Evolutionary conservation across 2,888 invertebrate genomes (phyloP).

Genomic region (Dysmachus trigonus): DNA sequence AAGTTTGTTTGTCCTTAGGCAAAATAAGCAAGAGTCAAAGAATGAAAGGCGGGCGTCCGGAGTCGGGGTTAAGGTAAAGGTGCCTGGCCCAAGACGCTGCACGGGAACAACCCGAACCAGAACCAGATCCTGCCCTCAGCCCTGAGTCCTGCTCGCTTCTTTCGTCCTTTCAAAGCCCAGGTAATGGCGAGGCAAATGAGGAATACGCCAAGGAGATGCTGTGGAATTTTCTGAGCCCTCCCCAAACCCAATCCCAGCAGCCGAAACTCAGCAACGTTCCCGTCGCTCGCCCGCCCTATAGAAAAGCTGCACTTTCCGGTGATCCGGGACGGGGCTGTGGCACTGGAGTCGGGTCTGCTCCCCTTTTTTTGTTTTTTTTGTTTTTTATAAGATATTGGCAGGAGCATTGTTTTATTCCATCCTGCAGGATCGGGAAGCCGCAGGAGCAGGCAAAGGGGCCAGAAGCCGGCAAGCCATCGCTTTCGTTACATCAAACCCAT

Average conservation of each 20-base stretch:
- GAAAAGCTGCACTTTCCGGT: background rate
- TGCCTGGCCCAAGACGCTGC: background rate
- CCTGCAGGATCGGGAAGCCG: background rate
- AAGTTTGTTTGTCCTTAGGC: slow-evolving; percentile 39
- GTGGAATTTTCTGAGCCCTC: background rate
- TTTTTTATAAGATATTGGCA: slow-evolving; percentile 8
- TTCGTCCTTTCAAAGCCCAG: slow-evolving; percentile 20
- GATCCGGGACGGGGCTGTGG: too few species aligned
- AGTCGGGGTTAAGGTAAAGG: slow-evolving; percentile 15
- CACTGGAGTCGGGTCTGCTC: background rate
- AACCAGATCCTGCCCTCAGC: background rate
- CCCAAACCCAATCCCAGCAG: too few species aligned
- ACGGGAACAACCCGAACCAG: background rate
- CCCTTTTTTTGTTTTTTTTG: background rate
- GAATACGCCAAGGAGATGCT: background rate
- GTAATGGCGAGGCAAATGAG: slow-evolving; percentile 18
- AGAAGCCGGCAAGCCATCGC: background rate
- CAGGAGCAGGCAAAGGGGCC: background rate
- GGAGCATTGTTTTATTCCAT: slow-evolving; percentile 1
- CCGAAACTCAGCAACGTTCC: background rate
- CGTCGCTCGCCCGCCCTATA: background rate
- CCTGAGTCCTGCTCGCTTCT: background rate
- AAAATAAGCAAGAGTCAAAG: slow-evolving; percentile 27
- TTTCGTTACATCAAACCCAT: slow-evolving; percentile 30
- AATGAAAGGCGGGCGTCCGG: background rate